A percentile compares a stretch with the other conserved stretches of the same genome.
phyloP scores from a whole-genome alignment of 2,113 vertebrate genomes.

The Physeter macrocephalus region DNA sequence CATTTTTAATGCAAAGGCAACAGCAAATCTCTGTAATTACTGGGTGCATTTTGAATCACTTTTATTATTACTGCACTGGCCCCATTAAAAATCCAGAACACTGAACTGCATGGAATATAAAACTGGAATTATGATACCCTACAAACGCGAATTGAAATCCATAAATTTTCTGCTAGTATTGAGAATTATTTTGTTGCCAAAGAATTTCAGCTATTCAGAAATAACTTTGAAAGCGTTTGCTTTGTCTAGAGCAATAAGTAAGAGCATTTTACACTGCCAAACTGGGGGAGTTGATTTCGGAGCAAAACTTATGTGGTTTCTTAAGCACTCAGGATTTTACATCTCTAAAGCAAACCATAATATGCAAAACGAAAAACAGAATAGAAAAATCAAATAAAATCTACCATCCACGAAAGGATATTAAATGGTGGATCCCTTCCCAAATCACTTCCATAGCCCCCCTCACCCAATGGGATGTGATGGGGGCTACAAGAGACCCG shows the following conservation, averaged over 20 bases:
- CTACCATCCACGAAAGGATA: not conserved
- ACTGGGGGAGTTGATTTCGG: not conserved
- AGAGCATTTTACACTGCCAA: not conserved
- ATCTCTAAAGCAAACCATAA: not conserved
- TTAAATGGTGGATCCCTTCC: not conserved
- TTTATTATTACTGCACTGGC: slow-evolving; percentile 82
- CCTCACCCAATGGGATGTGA: not conserved
- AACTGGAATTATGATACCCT: slow-evolving; percentile 82
- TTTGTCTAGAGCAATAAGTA: slow-evolving; percentile 47
- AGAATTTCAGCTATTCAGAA: slow-evolving; percentile 71
- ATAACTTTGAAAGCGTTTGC: slow-evolving; percentile 71
- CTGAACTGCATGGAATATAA: slow-evolving; percentile 81
- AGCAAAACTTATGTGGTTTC: not conserved
- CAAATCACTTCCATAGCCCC: not conserved
- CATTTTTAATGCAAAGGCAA: slow-evolving; percentile 83
- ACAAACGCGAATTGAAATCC: slow-evolving; percentile 82
- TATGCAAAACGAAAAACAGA: not conserved
- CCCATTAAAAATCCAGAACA: slow-evolving; percentile 85
- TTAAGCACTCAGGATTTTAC: not conserved
- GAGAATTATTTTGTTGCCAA: slow-evolving; percentile 77
- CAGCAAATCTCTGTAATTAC: slow-evolving; percentile 85
- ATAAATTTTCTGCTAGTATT: slow-evolving; percentile 78
- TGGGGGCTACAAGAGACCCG: not conserved
- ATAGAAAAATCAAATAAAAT: not conserved
- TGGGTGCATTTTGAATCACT: slow-evolving; percentile 83